Evolutionary conservation across 2,797 vertebrate genomes (phyloP).

Genomic region (Moxostoma hubbsi): DNA sequence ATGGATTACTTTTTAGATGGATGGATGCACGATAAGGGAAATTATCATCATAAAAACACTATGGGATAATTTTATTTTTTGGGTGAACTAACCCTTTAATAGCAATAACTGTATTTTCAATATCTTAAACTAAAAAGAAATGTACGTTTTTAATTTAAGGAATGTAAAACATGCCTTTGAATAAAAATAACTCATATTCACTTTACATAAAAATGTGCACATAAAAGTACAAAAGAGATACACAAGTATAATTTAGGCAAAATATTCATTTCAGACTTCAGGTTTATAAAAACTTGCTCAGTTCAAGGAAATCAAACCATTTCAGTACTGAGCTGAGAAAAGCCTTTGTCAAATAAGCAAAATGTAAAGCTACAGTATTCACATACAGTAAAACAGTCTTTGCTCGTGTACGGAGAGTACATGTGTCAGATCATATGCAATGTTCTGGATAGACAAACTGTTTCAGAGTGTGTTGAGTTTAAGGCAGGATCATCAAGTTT

Average conservation of each 20-base stretch:
- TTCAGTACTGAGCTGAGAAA: conserved; percentile 56
- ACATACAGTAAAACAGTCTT: conserved; percentile 45
- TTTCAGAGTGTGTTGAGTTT: too few relatives aligned
- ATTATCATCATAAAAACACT: too few relatives aligned
- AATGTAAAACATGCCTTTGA: conserved; percentile 53
- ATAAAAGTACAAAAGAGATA: conserved; percentile 51
- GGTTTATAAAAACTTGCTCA: conserved; percentile 41
- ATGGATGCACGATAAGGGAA: too few relatives aligned
- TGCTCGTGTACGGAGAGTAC: conserved; percentile 21
- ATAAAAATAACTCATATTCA: not conserved
- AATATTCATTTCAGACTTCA: conserved; percentile 41
- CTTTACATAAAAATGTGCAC: conserved; percentile 15
- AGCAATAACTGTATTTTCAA: conserved; percentile 50
- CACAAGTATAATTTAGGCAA: conserved; percentile 65
- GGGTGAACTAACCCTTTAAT: too few relatives aligned
- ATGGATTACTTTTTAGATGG: too few relatives aligned
- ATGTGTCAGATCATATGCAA: conserved; percentile 7
- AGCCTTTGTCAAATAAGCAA: conserved; percentile 67
- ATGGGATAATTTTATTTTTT: too few relatives aligned
- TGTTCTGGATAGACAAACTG: not conserved
- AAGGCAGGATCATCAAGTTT: not conserved
- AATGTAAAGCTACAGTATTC: conserved; percentile 56
- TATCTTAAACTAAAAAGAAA: conserved; percentile 42
- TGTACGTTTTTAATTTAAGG: conserved; percentile 43
- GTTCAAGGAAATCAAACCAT: conserved; percentile 61